Evolutionary conservation across 2,888 invertebrate genomes (phyloP).

Genomic region (Stenurella melanura): DNA sequence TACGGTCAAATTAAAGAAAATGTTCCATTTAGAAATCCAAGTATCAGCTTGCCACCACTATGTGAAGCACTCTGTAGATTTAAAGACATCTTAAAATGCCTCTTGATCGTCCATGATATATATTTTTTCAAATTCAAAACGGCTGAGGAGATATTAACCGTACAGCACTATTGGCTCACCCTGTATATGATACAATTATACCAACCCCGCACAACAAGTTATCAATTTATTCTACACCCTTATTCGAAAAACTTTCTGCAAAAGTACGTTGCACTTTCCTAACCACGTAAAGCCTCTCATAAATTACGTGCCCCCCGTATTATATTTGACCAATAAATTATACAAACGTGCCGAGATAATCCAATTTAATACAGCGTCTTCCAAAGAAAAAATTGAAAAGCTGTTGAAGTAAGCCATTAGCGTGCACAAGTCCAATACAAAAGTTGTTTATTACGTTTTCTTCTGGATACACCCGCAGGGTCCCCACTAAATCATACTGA

Average conservation of each 20-base stretch:
- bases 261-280: not conserved
- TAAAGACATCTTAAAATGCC: too few relatives aligned
- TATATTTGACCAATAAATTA: slow-evolving; percentile 35
- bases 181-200: too few relatives aligned
- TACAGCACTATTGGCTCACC: too few relatives aligned
- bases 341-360: slow-evolving; percentile 14
- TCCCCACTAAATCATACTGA: slow-evolving; percentile 36
- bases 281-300: not conserved
- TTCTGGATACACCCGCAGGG: slow-evolving; percentile 19
- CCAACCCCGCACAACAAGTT: too few relatives aligned
- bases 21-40: too few relatives aligned
- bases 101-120: too few relatives aligned
- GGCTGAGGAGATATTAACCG: too few relatives aligned
- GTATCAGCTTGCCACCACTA: too few relatives aligned
- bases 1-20: too few relatives aligned
- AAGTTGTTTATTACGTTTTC: slow-evolving; percentile 41
- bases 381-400: slow-evolving; percentile 42
- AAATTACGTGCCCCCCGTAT: slow-evolving; percentile 18
- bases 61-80: too few relatives aligned
- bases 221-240: not conserved
- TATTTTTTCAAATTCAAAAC: too few relatives aligned
- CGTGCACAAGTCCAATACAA: slow-evolving; percentile 40
- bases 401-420: slow-evolving; percentile 42
- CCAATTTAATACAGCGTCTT: slow-evolving; percentile 22
- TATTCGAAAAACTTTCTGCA: not conserved